A percentile compares a stretch with the other conserved stretches of the same genome.
Evolutionary conservation across 2,888 invertebrate species (phyloP).

Genomic region (Agriopis marginaria): DNA sequence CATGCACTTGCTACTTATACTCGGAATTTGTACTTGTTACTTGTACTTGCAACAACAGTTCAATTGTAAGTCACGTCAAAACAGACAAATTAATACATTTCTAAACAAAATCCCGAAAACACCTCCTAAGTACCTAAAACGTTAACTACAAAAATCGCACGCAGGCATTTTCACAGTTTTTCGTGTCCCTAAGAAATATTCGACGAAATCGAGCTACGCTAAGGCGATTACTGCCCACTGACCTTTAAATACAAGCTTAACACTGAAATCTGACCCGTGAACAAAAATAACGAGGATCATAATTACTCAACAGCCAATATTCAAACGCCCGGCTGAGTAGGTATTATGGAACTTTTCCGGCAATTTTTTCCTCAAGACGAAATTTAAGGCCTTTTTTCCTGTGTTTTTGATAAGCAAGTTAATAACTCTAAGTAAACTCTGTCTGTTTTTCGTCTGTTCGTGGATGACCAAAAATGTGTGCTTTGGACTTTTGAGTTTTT

Average conservation of each 20-base stretch:
- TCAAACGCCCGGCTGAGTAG: conserved; percentile 14
- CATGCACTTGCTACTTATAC: too few relatives aligned
- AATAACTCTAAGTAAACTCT: too few relatives aligned
- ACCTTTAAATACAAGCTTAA: conserved; percentile 63
- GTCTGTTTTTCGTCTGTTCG: too few relatives aligned
- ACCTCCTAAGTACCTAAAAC: too few relatives aligned
- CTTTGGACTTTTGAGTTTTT: too few relatives aligned
- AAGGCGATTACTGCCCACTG: conserved; percentile 66
- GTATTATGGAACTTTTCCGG: conserved; percentile 2
- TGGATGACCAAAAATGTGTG: too few relatives aligned
- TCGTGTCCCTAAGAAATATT: conserved; percentile 15
- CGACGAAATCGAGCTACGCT: conserved; percentile 48
- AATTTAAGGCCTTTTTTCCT: background rate
- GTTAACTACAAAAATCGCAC: background rate
- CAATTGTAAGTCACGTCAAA: too few relatives aligned
- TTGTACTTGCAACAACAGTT: too few relatives aligned
- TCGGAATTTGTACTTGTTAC: too few relatives aligned
- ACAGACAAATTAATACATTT: too few relatives aligned
- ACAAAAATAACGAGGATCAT: conserved; percentile 57
- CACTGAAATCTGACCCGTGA: conserved; percentile 42
- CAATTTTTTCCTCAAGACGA: background rate
- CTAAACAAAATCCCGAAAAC: too few relatives aligned
- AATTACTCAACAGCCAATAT: conserved; percentile 54
- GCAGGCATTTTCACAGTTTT: conserved; percentile 4
- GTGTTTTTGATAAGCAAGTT: background rate